These are phyloP conservation scores for Danio jaintianensis DNA, from an alignment of 2,797 vertebrate genomes.

Conservation along the genomic window DNA sequence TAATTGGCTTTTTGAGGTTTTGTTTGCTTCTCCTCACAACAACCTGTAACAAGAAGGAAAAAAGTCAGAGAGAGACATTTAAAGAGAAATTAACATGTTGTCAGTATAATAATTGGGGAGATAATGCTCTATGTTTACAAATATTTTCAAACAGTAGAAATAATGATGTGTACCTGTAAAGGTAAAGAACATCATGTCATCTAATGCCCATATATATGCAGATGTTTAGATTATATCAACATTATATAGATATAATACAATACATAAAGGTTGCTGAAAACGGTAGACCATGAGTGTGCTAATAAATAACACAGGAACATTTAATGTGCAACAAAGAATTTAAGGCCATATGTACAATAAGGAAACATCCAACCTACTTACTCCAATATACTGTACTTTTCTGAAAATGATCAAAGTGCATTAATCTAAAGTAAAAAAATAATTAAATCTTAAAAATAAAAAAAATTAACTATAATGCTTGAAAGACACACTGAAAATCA, in stretches of 20 bases:
- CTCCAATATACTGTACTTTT: neutral
- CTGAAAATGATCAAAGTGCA: neutral
- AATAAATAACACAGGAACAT: neutral
- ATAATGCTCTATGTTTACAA: neutral
- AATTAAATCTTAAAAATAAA: neutral
- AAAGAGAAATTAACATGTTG: neutral
- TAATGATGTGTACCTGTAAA: neutral
- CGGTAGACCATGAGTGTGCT: neutral
- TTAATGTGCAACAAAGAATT: neutral
- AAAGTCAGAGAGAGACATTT: neutral
- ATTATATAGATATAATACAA: neutral
- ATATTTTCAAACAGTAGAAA: neutral
- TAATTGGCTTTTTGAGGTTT: neutral
- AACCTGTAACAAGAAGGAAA: conserved; percentile 62
- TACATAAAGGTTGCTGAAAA: neutral
- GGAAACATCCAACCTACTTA: neutral
- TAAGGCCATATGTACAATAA: neutral
- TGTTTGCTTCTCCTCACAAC: conserved; percentile 51
- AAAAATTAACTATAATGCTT: neutral
- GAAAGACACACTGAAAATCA: neutral
- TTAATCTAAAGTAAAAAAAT: neutral
- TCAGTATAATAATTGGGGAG: neutral
- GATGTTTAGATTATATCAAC: neutral
- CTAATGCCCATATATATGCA: neutral
- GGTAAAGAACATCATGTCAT: neutral